phyloP scores from a whole-genome alignment of 2,888 invertebrate genomes.

The Amiota mariae region DNA sequence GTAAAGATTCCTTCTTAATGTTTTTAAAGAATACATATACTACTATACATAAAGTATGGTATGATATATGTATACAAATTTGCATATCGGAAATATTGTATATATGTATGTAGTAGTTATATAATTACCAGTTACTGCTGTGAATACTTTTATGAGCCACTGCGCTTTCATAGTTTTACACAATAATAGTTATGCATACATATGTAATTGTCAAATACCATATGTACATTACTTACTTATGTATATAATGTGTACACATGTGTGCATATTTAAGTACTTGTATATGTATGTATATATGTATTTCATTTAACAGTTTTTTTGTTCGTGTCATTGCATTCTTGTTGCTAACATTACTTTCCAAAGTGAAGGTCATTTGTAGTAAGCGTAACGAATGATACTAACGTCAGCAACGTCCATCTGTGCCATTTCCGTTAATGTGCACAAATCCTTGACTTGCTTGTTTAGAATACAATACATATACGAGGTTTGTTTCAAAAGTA shows the following conservation, averaged over 20 bases:
- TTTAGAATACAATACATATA: conserved; percentile 9
- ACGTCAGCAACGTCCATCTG: conserved; percentile 31
- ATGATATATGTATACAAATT: too few species aligned
- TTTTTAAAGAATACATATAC: too few species aligned
- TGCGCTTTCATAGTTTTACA: too few species aligned
- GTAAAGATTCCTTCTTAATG: too few species aligned
- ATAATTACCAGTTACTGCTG: too few species aligned
- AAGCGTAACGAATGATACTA: conserved; percentile 51
- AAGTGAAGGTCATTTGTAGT: conserved; percentile 65
- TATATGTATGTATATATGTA: neutral
- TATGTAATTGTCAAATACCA: neutral
- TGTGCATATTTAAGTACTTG: neutral
- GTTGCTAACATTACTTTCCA: conserved; percentile 27
- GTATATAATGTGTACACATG: neutral
- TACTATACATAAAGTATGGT: too few species aligned
- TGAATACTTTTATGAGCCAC: too few species aligned
- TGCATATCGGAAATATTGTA: too few species aligned
- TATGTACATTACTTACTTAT: neutral
- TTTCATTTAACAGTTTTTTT: conserved; percentile 5
- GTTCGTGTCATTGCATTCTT: neutral
- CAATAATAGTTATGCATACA: neutral
- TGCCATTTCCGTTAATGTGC: conserved; percentile 50
- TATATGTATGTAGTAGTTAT: too few species aligned
- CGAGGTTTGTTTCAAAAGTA: too few species aligned
- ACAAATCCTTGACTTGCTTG: conserved; percentile 65